These are phyloP conservation scores for Drosophila tsacasi DNA, from an alignment of 1,140 invertebrate species.

Conservation along the genomic window DNA sequence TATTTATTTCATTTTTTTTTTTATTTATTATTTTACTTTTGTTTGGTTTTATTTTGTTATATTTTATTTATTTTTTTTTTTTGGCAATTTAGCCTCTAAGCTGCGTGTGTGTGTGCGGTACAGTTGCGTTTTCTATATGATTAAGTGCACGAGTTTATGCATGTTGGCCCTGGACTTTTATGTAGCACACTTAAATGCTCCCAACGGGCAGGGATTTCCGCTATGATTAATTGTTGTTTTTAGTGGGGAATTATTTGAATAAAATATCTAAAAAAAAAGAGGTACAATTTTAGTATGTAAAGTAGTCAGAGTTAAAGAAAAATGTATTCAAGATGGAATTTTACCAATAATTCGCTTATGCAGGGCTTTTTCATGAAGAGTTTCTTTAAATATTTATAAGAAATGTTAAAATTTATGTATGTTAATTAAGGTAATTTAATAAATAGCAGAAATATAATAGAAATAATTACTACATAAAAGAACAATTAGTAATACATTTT, in stretches of 20 bases:
- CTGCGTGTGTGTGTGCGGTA: conserved; percentile 27
- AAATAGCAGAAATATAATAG: too few relatives aligned
- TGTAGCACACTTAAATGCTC: conserved; percentile 34
- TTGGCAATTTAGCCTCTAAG: conserved; percentile 44
- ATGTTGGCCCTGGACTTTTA: conserved; percentile 10
- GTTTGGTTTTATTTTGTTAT: not conserved
- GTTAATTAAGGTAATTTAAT: too few relatives aligned
- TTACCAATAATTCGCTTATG: too few relatives aligned
- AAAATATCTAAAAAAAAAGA: not conserved
- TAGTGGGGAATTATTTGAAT: not conserved
- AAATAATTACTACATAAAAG: too few relatives aligned
- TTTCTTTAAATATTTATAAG: too few relatives aligned
- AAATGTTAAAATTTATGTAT: too few relatives aligned
- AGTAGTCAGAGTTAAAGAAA: too few relatives aligned
- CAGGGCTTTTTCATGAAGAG: too few relatives aligned
- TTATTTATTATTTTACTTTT: not conserved
- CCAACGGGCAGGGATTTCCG: conserved; percentile 5
- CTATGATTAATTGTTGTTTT: conserved; percentile 15
- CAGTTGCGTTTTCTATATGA: conserved; percentile 40
- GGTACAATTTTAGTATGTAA: too few relatives aligned
- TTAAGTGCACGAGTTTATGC: conserved; percentile 8
- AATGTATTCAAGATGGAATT: too few relatives aligned
- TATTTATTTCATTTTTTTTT: conserved; percentile 4
- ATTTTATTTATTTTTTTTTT: conserved; percentile 4
- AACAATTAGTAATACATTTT: not conserved